Evolutionary conservation across 2,113 vertebrate genomes (phyloP), one percentile per base, ranked within the genome.

Genomic region (Mastomys coucha): DNA sequence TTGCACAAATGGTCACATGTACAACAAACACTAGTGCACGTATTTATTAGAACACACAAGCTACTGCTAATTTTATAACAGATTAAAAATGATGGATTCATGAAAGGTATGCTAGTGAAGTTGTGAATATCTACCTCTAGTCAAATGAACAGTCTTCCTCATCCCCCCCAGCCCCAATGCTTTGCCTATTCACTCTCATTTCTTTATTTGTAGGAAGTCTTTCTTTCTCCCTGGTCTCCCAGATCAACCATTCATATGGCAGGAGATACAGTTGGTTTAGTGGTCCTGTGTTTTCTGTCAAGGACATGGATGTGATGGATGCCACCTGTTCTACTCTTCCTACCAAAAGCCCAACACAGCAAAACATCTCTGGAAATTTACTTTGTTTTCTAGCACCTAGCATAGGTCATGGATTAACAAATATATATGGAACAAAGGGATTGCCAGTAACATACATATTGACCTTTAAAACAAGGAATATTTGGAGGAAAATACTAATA

Each of bases 401-500:
- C 9, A 39, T 2, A 82, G n/a, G 56, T 69, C 76, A 28, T 89
- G n/a, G 26, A 6, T 80, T 94, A 89, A 56, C 65, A 87, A 92
- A 42, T 14, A 22, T 36, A 51, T 45, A 87, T 20, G 77, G 33
- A 96, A 95, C 89, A 88, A 94, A 96, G 16, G 53, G 75, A 56
- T 92, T 20, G 3, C 12, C 80, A 75, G 13, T 86, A 94, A 39
- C 19, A 81, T 53, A n/a, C 63, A 78, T 22, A 26, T 20, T 91
- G 5, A 20, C 26, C 12, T 87, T 96, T 45, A 95, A 95, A 88
- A 73, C 72, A 91, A 88, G 36, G 26, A 91, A 69, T 51, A 77
- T 67, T 87, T 80, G 20, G 56, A 93, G 81, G 67, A 78, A 92
- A 97, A 91, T 88, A 84, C 56, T 13, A 82, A 65, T 31, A 65